These are phyloP conservation scores for Eciton burchellii DNA, from an alignment of 1,140 invertebrate species.

Conservation along the genomic window DNA sequence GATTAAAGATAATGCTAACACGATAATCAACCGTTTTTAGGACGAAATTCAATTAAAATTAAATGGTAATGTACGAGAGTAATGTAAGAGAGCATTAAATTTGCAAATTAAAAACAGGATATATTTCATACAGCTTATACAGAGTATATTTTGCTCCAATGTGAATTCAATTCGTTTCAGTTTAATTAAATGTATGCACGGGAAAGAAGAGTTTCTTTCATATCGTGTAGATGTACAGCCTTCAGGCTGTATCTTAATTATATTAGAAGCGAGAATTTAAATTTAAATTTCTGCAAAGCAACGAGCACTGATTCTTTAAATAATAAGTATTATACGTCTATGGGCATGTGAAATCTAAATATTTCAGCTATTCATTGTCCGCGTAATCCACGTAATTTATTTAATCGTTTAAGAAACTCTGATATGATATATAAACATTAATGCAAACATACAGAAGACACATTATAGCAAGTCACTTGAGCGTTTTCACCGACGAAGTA, in stretches of 20 bases:
- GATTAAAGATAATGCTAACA: background rate
- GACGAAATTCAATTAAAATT: constrained; percentile 36
- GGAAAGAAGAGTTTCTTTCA: background rate
- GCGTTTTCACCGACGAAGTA: background rate
- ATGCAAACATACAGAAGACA: too few species aligned
- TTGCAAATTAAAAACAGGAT: background rate
- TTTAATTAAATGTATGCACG: background rate
- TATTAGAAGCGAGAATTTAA: too few species aligned
- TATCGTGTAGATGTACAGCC: background rate
- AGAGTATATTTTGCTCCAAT: background rate
- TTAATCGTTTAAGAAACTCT: background rate
- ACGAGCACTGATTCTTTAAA: background rate
- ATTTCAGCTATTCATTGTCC: too few species aligned
- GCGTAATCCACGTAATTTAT: too few species aligned
- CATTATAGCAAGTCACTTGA: constrained; percentile 7
- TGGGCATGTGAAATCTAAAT: background rate
- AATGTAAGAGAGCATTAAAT: background rate
- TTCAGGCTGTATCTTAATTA: too few species aligned
- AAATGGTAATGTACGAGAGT: background rate
- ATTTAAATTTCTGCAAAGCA: background rate
- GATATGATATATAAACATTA: background rate
- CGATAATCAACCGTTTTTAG: background rate
- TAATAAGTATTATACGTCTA: background rate
- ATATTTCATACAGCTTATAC: background rate
- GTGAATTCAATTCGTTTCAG: background rate